A percentile compares a stretch with the other conserved stretches of the same genome.
phyloP scores from a whole-genome alignment of 2,888 invertebrate species.

The Pammene aurita region DNA sequence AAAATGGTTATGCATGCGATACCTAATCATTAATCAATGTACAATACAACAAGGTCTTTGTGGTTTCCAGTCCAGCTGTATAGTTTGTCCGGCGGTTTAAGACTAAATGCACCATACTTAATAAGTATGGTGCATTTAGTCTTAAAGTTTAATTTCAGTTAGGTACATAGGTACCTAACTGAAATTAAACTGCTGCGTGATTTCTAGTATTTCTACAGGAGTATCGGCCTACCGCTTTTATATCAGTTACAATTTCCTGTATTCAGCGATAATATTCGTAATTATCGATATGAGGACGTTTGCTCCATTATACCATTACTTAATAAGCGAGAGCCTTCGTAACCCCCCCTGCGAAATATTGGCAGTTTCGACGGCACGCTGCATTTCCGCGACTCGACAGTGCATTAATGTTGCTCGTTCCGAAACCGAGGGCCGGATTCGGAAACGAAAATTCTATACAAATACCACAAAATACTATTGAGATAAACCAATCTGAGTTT shows the following conservation, averaged over 20 bases:
- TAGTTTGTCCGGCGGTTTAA: no score
- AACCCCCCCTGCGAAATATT: slow-evolving; percentile 6
- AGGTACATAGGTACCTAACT: no score
- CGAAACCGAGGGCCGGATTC: background rate
- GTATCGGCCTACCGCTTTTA: background rate
- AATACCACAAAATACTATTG: background rate
- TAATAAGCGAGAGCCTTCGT: slow-evolving; percentile 7
- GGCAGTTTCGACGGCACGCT: slow-evolving; percentile 25
- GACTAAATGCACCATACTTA: no score
- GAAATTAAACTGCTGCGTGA: no score
- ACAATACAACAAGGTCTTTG: no score
- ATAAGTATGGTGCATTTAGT: no score
- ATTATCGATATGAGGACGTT: background rate
- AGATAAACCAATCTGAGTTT: no score
- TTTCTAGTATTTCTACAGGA: no score
- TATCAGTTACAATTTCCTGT: background rate
- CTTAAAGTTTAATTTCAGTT: no score
- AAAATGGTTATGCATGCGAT: no score
- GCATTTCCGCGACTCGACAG: slow-evolving; percentile 34
- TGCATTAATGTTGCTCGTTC: slow-evolving; percentile 33
- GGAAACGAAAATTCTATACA: background rate
- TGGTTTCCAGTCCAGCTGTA: no score
- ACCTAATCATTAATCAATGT: no score
- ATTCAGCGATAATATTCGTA: slow-evolving; percentile 1
- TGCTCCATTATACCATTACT: background rate